phyloP scores from a whole-genome alignment of 2,888 invertebrate genomes.

The Synergus japonicus region DNA sequence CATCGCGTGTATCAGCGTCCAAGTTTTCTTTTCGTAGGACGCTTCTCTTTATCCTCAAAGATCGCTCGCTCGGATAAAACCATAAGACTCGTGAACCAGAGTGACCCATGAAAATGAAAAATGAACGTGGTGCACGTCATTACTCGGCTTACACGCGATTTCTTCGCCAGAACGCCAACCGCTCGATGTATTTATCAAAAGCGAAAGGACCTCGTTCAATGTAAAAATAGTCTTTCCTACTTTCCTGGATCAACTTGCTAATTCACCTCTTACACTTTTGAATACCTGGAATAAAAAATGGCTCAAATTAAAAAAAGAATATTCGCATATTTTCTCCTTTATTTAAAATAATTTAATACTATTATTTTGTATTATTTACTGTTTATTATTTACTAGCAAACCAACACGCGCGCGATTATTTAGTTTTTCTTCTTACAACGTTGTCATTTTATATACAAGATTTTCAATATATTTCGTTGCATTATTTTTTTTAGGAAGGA shows the following conservation, averaged over 20 bases:
- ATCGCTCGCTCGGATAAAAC: slow-evolving; percentile 60
- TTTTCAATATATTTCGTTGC: no score
- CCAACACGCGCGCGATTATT: no score
- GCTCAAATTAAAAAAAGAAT: background rate
- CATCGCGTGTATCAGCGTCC: slow-evolving; percentile 61
- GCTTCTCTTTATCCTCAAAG: slow-evolving; percentile 61
- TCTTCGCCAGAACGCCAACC: slow-evolving; percentile 51
- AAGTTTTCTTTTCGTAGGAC: slow-evolving; percentile 53
- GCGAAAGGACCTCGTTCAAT: slow-evolving; percentile 1
- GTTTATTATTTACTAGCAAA: no score
- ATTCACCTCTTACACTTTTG: background rate
- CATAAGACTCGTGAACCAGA: slow-evolving; percentile 53
- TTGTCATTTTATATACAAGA: no score
- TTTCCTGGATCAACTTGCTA: background rate
- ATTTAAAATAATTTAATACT: background rate
- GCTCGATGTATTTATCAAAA: slow-evolving; percentile 46
- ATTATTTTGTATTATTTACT: no score
- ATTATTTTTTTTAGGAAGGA: no score
- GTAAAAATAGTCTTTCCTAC: background rate
- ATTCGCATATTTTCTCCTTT: background rate
- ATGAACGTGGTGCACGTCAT: slow-evolving; percentile 62
- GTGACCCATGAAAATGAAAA: slow-evolving; percentile 64
- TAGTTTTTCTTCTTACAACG: no score
- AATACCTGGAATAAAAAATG: background rate
- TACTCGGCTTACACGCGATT: slow-evolving; percentile 59